These are phyloP conservation scores for Lasioglossum figueresi DNA, from an alignment of 2,888 invertebrate genomes.

Conservation along the genomic window DNA sequence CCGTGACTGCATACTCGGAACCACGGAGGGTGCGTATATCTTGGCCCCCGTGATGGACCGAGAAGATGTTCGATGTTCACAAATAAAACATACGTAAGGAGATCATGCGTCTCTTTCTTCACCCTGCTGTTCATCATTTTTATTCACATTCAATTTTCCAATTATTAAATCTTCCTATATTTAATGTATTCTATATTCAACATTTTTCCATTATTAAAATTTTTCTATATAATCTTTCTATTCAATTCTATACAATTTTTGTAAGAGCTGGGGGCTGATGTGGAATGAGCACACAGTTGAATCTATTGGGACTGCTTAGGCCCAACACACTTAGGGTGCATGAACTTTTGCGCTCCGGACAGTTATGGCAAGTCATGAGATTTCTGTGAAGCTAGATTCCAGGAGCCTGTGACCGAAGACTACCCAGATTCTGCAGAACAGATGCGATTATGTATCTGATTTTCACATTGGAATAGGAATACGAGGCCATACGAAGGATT, in stretches of 20 bases:
- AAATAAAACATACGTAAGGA: constrained; percentile 47
- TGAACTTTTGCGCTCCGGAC: neutral
- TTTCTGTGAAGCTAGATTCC: neutral
- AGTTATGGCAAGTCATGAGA: neutral
- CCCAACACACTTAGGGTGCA: neutral
- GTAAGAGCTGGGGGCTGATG: neutral
- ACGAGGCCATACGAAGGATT: neutral
- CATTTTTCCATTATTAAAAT: no score
- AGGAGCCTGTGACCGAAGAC: neutral
- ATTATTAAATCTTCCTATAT: no score
- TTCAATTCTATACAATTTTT: neutral
- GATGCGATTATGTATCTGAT: neutral
- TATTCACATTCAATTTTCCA: no score
- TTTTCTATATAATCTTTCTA: neutral
- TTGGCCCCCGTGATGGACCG: constrained; percentile 5
- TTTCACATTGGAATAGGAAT: constrained; percentile 14
- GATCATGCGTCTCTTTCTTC: constrained; percentile 13
- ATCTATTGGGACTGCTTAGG: neutral
- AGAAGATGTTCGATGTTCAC: constrained; percentile 44
- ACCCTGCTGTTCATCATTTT: neutral
- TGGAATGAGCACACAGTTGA: no score
- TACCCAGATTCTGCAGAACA: neutral
- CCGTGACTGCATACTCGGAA: neutral
- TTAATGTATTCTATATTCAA: no score
- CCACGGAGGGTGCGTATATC: neutral